Evolutionary conservation across 2,113 vertebrate genomes (phyloP), one percentile per base, ranked within the genome.

Genomic region (Perognathus longimembris): DNA sequence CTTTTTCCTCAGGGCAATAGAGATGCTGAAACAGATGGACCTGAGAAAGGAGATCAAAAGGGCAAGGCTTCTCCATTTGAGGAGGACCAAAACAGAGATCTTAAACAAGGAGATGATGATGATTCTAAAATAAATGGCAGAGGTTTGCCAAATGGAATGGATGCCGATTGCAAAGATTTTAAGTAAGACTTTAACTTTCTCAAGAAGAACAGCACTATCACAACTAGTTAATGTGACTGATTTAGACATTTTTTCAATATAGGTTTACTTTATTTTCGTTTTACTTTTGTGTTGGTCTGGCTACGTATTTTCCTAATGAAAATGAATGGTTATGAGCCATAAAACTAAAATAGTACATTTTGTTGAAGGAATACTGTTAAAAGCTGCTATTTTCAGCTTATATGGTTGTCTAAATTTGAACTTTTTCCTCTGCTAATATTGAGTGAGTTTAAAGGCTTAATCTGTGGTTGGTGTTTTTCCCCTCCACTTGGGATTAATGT

Each of bases 91-190:
- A 99, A 98, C 97, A 98, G 99, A 94, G 99, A 99, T 98, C 98
- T 99, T 98, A 99, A 99, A 97, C 98, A 98, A 96, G 98, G 98
- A 96, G 99, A 99, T 95, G 99, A 98, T 94, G 98, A 97, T 71
- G 99, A 99, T 91, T 97, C 99, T 93, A 99, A 99, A 98, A 97
- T 99, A 98, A 99, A 99, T 92, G 99, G 99, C 96, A 98, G 99
- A 98, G 98, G 98, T 97, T 98, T 99, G 93, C 98, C 99, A 96
- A 99, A 99, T 88, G 99, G 99, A 98, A 99, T 99, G 98, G 99
- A 99, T 97, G 98, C 99, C 93, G 99, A 99, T 98, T 99, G 99
- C 98, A 99, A 99, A 98, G 99, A 99, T 97, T 99, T 99, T 98
- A 99, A 99, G 99, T 99, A 99, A 98, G 98, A 96, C 95, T 98